These are phyloP conservation scores for Puntigrus tetrazona DNA, from an alignment of 2,113 vertebrate species.

Conservation along the genomic window DNA sequence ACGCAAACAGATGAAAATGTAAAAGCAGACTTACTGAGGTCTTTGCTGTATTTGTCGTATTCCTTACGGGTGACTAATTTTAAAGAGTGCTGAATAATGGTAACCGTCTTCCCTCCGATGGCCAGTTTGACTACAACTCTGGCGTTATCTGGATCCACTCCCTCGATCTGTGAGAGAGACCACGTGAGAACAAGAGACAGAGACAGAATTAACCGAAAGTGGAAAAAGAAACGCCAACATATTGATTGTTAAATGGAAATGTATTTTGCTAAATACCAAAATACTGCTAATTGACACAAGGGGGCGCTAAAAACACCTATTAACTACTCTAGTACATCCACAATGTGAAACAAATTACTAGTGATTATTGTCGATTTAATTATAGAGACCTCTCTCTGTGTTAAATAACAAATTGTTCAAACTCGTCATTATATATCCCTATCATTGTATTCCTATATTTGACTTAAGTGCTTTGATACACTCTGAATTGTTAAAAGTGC, in stretches of 20 bases:
- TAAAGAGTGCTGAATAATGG: constrained; percentile 81
- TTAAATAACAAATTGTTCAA: too few relatives aligned
- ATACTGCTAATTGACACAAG: constrained; percentile 4
- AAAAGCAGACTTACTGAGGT: constrained; percentile 75
- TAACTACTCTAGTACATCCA: too few relatives aligned
- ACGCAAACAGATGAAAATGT: not conserved
- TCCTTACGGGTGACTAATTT: constrained; percentile 79
- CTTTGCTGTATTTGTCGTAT: constrained; percentile 79
- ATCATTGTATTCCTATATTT: too few relatives aligned
- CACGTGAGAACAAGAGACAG: not conserved
- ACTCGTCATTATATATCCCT: too few relatives aligned
- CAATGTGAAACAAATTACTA: too few relatives aligned
- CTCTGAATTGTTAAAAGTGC: too few relatives aligned
- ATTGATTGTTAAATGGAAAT: too few relatives aligned
- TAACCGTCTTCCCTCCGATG: constrained; percentile 75
- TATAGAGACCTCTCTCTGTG: too few relatives aligned
- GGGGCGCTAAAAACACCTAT: not conserved
- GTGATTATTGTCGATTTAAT: too few relatives aligned
- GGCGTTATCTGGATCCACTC: constrained; percentile 86
- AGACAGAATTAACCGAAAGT: not conserved
- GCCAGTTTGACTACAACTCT: constrained; percentile 84
- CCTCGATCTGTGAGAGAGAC: constrained; percentile 79
- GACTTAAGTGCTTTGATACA: too few relatives aligned
- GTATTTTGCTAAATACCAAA: too few relatives aligned
- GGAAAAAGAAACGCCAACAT: too few relatives aligned